These are phyloP conservation scores for Tragelaphus buxtoni DNA, from an alignment of 2,113 vertebrate genomes.

Conservation along the genomic window DNA sequence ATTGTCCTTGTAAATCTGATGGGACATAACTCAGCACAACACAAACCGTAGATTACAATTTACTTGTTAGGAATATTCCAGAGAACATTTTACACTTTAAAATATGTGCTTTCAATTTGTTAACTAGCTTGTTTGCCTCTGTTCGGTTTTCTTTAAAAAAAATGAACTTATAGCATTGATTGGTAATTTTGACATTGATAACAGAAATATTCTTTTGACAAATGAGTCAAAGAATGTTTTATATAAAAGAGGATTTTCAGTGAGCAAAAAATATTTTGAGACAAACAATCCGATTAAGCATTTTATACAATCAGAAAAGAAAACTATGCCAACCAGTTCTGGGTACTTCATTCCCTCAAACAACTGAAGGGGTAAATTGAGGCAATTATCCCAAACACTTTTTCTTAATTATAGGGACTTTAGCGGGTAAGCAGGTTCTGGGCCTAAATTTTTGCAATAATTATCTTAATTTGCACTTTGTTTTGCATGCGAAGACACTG, in stretches of 20 bases:
- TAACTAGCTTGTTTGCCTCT: not conserved
- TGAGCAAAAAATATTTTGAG: not conserved
- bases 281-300: not conserved
- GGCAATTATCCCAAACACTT: constrained; percentile 5
- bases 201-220: not conserved
- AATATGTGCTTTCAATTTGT: not conserved
- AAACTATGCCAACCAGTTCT: not conserved
- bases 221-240: not conserved
- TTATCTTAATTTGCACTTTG: not conserved
- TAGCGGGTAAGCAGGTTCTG: not conserved
- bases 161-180: not conserved
- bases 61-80: not conserved
- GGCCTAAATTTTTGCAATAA: not conserved
- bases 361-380: constrained; percentile 4
- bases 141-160: not conserved
- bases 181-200: not conserved
- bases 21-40: no score
- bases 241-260: not conserved
- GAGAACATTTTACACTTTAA: not conserved
- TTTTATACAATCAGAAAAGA: not conserved
- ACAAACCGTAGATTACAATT: not conserved
- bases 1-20: not conserved
- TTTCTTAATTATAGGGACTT: constrained; percentile 12
- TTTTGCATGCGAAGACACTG: constrained; percentile 7
- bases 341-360: not conserved